Evolutionary conservation across 2,888 invertebrate genomes (phyloP).

Genomic region (Melieria crassipennis): DNA sequence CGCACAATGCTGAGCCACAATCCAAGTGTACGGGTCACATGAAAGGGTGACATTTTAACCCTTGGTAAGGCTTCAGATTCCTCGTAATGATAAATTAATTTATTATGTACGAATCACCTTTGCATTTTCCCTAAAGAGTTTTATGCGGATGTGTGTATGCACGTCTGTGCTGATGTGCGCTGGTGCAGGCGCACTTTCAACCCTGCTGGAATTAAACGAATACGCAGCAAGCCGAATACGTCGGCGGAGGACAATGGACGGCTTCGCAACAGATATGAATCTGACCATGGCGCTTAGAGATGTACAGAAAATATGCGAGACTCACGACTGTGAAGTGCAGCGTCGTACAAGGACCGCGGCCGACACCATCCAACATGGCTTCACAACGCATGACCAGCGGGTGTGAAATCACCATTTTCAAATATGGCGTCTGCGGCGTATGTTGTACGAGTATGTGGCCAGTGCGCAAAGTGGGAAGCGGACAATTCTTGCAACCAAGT

Average conservation of each 20-base stretch:
- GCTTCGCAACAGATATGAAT: neutral
- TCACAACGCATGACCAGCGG: constrained; percentile 28
- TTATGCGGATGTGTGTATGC: too few relatives aligned
- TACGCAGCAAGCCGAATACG: neutral
- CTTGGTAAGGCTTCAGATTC: constrained; percentile 46
- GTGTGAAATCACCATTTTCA: constrained; percentile 34
- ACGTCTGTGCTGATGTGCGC: too few relatives aligned
- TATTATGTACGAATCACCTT: constrained; percentile 61
- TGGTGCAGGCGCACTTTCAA: neutral
- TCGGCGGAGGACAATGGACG: neutral
- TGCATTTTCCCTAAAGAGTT: constrained; percentile 30
- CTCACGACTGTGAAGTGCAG: neutral
- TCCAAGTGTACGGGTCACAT: constrained; percentile 12
- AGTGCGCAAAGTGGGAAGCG: neutral
- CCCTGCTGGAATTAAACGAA: neutral
- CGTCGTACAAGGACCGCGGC: too few relatives aligned
- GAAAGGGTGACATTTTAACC: constrained; percentile 29
- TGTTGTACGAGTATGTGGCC: constrained; percentile 33
- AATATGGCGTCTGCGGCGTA: constrained; percentile 41
- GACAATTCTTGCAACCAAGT: constrained; percentile 8
- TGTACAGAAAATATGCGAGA: neutral
- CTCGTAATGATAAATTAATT: constrained; percentile 63
- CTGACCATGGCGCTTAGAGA: neutral
- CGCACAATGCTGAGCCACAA: neutral
- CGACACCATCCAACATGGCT: neutral